phyloP scores from a whole-genome alignment of 2,113 vertebrate species.

The Zeus faber region DNA sequence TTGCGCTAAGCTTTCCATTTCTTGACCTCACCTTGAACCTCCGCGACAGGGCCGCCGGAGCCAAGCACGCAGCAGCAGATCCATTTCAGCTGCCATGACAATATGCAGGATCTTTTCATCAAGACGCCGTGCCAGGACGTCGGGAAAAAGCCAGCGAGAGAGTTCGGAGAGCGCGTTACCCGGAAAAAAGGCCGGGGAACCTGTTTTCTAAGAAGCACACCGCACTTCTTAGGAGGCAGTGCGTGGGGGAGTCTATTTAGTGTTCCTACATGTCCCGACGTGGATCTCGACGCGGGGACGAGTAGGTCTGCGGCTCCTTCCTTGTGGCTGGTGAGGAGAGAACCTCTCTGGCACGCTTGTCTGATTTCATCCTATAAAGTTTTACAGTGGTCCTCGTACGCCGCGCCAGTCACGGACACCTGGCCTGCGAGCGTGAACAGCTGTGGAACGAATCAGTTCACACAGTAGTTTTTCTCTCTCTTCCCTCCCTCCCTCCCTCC shows the following conservation, averaged over 20 bases:
- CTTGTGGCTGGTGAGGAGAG: slow-evolving; percentile 34
- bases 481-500: too few relatives aligned
- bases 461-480: slow-evolving; percentile 34
- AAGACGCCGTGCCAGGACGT: slow-evolving; percentile 12
- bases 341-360: slow-evolving; percentile 51
- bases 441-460: slow-evolving; percentile 52
- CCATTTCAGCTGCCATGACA: slow-evolving; percentile 25
- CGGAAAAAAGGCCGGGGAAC: not conserved
- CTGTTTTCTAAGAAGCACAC: not conserved
- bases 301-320: too few relatives aligned
- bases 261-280: too few relatives aligned
- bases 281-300: too few relatives aligned
- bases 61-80: slow-evolving; percentile 37
- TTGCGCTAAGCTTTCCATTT: slow-evolving; percentile 26
- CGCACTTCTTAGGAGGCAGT: too few relatives aligned
- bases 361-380: slow-evolving; percentile 58
- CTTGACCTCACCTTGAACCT: slow-evolving; percentile 51
- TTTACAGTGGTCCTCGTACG: slow-evolving; percentile 50
- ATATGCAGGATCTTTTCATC: slow-evolving; percentile 29
- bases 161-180: slow-evolving; percentile 12
- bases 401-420: slow-evolving; percentile 60
- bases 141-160: not conserved
- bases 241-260: too few relatives aligned
- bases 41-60: slow-evolving; percentile 35
- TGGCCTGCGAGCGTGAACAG: slow-evolving; percentile 49